Conservation (phyloP, 2,888 invertebrate genomes). For the Xestia c-nigrum region DNA sequence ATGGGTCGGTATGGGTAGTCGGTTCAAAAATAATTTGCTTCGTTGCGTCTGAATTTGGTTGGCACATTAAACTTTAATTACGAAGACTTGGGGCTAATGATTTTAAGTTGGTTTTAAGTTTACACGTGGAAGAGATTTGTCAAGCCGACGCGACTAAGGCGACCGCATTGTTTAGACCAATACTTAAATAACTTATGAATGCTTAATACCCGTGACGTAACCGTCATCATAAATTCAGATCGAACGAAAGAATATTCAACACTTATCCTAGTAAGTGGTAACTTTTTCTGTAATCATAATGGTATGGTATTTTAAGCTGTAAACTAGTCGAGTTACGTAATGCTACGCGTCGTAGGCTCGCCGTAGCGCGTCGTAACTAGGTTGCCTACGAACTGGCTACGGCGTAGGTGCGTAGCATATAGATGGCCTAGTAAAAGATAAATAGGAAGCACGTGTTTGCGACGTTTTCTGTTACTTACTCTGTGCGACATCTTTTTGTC, state of each 20-base stretch:
- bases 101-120: conserved; percentile 24
- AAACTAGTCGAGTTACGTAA: neutral
- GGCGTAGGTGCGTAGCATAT: conserved; percentile 25
- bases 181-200: conserved; percentile 22
- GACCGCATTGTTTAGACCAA: conserved; percentile 4
- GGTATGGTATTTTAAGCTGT: too few relatives aligned
- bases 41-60: neutral
- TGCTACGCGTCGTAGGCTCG: conserved; percentile 26
- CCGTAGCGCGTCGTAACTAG: conserved; percentile 41
- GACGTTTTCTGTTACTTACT: neutral
- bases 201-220: neutral
- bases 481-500: neutral
- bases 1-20: conserved; percentile 37
- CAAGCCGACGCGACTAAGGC: neutral
- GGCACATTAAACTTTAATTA: neutral
- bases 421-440: neutral
- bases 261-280: neutral
- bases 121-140: conserved; percentile 13
- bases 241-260: neutral
- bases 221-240: neutral
- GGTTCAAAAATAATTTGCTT: conserved; percentile 45
- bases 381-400: conserved; percentile 38
- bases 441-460: neutral
- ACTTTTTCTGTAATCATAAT: too few relatives aligned
- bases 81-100: neutral